Percentiles rank a stretch among this genome's conserved stretches.
phyloP scores from a whole-genome alignment of 2,797 vertebrate species.

The Eremophila alpestris region DNA sequence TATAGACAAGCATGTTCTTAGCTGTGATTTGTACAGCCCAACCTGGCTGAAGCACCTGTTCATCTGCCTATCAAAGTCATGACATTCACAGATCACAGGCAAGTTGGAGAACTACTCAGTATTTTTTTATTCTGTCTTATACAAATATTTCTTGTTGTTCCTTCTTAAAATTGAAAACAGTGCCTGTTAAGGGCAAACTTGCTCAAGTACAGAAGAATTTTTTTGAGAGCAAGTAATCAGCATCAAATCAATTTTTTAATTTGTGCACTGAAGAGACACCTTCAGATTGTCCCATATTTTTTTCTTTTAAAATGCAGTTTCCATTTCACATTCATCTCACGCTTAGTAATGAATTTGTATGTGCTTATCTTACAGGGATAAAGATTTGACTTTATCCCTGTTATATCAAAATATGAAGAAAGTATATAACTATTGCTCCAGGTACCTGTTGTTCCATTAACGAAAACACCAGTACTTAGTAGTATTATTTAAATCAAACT shows the following conservation, averaged over 20 bases:
- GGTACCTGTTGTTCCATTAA: background rate
- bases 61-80: background rate
- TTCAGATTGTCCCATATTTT: background rate
- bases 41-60: background rate
- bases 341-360: background rate
- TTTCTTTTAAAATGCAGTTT: background rate
- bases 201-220: background rate
- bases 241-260: background rate
- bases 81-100: background rate
- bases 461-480: background rate
- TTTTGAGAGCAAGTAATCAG: background rate
- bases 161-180: background rate
- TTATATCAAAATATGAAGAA: background rate
- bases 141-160: background rate
- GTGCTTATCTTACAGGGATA: background rate
- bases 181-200: background rate
- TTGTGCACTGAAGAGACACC: background rate
- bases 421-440: background rate
- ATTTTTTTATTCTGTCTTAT: background rate
- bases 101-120: background rate
- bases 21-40: background rate
- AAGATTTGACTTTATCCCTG: background rate
- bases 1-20: background rate
- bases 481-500: conserved; percentile 1
- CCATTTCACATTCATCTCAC: background rate